phyloP scores from a whole-genome alignment of 2,113 vertebrate species.

The Rhadina sibilatrix region DNA sequence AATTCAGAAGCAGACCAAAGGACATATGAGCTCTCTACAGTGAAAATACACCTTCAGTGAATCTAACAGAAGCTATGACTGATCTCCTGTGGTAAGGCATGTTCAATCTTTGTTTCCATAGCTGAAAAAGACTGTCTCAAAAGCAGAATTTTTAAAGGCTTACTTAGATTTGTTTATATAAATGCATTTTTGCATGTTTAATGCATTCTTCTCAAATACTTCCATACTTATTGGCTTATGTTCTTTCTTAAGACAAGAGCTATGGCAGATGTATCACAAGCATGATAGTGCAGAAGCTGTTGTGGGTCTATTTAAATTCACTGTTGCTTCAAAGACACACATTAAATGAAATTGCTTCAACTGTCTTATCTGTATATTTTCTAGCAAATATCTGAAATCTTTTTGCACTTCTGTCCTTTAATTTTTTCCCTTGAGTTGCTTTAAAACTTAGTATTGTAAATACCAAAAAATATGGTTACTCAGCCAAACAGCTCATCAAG shows the following conservation, averaged over 20 bases:
- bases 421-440: background rate
- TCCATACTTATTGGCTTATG: background rate
- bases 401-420: background rate
- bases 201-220: background rate
- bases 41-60: background rate
- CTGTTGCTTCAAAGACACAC: background rate
- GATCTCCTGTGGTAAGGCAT: background rate
- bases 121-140: background rate
- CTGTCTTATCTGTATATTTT: background rate
- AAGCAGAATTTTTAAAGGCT: background rate
- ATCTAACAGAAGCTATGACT: background rate
- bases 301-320: background rate
- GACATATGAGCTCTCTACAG: background rate
- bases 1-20: background rate
- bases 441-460: background rate
- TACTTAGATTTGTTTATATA: background rate
- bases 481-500: background rate
- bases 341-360: background rate
- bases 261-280: background rate
- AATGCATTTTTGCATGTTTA: background rate
- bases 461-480: background rate
- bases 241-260: background rate
- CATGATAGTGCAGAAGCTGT: background rate
- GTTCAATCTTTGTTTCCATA: background rate
- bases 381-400: background rate